Evolutionary conservation across 2,113 vertebrate genomes (phyloP).

Genomic region (Phyllostomus discolor): DNA sequence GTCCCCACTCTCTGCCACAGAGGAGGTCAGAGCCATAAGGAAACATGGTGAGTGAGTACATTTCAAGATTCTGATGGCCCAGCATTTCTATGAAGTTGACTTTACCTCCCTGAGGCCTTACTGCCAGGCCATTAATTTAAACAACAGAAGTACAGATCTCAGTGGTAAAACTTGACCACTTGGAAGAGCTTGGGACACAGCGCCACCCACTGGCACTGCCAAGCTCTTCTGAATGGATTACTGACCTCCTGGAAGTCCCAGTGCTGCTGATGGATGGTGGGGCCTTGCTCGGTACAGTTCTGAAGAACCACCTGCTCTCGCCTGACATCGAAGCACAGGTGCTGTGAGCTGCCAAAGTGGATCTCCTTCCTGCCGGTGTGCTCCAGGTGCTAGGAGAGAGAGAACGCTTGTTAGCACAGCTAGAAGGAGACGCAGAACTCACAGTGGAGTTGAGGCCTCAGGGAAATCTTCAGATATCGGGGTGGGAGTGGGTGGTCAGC

Average conservation of each 20-base stretch:
- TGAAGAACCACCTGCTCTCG: conserved; percentile 81
- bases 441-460: background rate
- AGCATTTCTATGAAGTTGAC: background rate
- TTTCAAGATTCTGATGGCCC: background rate
- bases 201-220: background rate
- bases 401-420: background rate
- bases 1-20: background rate
- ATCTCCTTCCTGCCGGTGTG: conserved; percentile 84
- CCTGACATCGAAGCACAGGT: conserved; percentile 84
- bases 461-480: background rate
- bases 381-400: conserved; percentile 83
- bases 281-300: conserved; percentile 77
- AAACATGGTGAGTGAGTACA: background rate
- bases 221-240: background rate
- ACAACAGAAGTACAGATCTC: background rate
- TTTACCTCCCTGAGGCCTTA: background rate
- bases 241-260: conserved; percentile 88
- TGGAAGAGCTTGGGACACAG: background rate
- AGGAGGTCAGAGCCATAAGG: background rate
- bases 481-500: background rate
- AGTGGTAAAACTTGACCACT: background rate
- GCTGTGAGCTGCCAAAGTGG: conserved; percentile 72
- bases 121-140: background rate
- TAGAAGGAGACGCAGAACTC: background rate
- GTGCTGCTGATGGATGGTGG: conserved; percentile 72